Evolutionary conservation across 92 coral and sea anemone species (phyloP).

Genomic region (Virgularia gustaviana): DNA sequence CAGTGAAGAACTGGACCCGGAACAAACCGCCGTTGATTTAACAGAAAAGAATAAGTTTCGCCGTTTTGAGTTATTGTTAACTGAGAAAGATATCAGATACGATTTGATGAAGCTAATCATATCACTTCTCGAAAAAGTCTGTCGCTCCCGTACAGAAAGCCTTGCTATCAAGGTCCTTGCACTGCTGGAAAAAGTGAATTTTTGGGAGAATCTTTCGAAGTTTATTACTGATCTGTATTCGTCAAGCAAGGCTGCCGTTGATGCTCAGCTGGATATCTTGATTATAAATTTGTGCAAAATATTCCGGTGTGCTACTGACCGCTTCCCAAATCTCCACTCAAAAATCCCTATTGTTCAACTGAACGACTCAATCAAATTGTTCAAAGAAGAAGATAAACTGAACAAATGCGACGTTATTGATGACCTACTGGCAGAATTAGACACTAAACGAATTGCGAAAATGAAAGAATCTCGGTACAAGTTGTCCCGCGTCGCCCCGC

Average conservation of each 20-base stretch:
- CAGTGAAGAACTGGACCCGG: conserved; percentile 5
- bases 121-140: conserved; percentile 18
- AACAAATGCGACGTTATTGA: conserved; percentile 20
- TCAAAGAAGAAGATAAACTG: conserved; percentile 21
- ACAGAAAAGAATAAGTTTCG: conserved; percentile 6
- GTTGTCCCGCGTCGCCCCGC: conserved; percentile 48
- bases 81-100: conserved; percentile 15
- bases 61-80: conserved; percentile 24
- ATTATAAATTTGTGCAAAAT: conserved; percentile 14
- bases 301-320: background rate
- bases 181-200: background rate
- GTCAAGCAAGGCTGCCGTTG: background rate
- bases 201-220: background rate
- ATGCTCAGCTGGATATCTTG: background rate
- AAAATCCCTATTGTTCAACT: conserved; percentile 62
- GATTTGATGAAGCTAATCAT: conserved; percentile 25
- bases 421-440: conserved; percentile 30
- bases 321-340: conserved; percentile 16
- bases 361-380: conserved; percentile 21
- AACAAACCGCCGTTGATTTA: conserved; percentile 20
- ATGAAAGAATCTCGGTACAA: conserved; percentile 43
- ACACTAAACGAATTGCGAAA: conserved; percentile 35
- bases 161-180: conserved; percentile 10
- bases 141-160: conserved; percentile 16
- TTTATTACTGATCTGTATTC: conserved; percentile 11